Evolutionary conservation across 2,888 invertebrate species (phyloP).

Genomic region (Drosophila conformis): DNA sequence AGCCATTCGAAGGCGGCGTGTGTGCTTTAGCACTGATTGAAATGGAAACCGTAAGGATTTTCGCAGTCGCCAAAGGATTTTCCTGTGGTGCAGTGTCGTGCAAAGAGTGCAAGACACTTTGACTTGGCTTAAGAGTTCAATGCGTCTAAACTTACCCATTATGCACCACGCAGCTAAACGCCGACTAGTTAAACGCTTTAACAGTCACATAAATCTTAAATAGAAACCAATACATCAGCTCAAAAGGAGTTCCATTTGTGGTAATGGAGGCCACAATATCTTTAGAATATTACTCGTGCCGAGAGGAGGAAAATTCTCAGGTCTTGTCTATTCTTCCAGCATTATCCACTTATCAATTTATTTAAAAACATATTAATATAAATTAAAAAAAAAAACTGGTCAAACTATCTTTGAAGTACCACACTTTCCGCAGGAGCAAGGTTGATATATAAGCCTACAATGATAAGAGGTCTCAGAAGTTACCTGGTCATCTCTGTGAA

Average conservation of each 20-base stretch:
- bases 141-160: slow-evolving; percentile 36
- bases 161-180: background rate
- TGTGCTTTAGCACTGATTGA: slow-evolving; percentile 63
- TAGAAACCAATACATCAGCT: slow-evolving; percentile 1
- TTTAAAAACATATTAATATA: background rate
- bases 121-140: slow-evolving; percentile 71
- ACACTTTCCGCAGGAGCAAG: background rate
- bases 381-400: background rate
- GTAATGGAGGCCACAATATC: background rate
- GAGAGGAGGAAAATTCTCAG: background rate
- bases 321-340: background rate
- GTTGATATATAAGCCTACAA: background rate
- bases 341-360: background rate
- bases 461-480: background rate
- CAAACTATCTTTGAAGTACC: background rate
- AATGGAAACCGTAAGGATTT: slow-evolving; percentile 73
- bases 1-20: slow-evolving; percentile 45
- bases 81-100: slow-evolving; percentile 17
- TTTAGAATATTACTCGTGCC: background rate
- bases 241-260: background rate
- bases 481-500: background rate
- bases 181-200: slow-evolving; percentile 8
- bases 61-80: slow-evolving; percentile 44
- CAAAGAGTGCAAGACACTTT: slow-evolving; percentile 53
- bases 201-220: slow-evolving; percentile 17